phyloP scores from a whole-genome alignment of 2,113 vertebrate genomes.

The Rhinoptilus africanus region DNA sequence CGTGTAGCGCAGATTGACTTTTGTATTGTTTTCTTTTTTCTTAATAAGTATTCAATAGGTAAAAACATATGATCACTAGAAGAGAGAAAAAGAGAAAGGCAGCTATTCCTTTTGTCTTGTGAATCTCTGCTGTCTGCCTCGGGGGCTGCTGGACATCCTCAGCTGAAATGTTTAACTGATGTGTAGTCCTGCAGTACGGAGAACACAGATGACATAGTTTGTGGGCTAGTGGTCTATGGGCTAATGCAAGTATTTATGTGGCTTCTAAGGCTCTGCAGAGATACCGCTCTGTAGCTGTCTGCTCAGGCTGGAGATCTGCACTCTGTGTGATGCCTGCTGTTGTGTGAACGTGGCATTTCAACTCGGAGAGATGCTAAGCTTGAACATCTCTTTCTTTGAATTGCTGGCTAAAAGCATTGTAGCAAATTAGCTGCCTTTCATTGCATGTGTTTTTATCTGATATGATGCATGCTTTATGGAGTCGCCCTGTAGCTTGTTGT shows the following conservation, averaged over 20 bases:
- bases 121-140: background rate
- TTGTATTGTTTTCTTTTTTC: background rate
- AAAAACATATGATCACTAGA: background rate
- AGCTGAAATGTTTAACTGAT: background rate
- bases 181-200: background rate
- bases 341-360: background rate
- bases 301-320: background rate
- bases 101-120: background rate
- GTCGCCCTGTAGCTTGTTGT: slow-evolving; percentile 37
- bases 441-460: background rate
- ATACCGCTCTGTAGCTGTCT: background rate
- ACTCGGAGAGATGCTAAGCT: background rate
- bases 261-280: background rate
- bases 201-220: background rate
- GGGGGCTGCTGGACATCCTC: background rate
- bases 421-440: slow-evolving; percentile 3
- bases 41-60: background rate
- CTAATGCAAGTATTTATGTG: background rate
- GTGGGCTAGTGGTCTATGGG: background rate
- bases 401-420: background rate
- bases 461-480: slow-evolving; percentile 34
- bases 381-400: background rate
- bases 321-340: background rate
- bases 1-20: background rate
- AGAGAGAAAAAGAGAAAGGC: background rate